Conservation (phyloP, 53 echinoderm and acorn worm genomes). For the Antedon mediterranea region DNA sequence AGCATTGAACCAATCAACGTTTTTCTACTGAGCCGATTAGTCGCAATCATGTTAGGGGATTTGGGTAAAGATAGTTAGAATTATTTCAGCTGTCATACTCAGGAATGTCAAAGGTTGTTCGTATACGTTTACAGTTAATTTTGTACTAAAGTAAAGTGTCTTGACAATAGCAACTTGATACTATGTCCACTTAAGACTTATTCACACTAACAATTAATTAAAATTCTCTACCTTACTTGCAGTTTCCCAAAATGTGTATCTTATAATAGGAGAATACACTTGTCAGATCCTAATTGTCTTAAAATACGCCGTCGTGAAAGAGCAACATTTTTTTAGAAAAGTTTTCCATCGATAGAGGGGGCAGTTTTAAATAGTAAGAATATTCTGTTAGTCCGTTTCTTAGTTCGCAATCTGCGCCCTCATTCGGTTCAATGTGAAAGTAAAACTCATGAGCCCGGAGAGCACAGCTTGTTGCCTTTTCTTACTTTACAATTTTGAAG, state of each 20-base stretch:
- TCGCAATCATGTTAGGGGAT: background rate
- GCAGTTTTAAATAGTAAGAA: no score
- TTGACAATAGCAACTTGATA: background rate
- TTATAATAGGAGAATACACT: no score
- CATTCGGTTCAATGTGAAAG: no score
- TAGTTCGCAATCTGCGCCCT: no score
- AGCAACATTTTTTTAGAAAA: background rate
- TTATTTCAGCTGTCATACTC: background rate
- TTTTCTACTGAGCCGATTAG: background rate
- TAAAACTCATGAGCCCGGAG: no score
- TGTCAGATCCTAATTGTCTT: no score
- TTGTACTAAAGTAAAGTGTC: background rate
- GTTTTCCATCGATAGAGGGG: background rate
- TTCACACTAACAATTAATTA: background rate
- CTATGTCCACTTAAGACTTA: background rate
- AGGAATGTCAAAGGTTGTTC: background rate
- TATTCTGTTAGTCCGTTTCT: no score
- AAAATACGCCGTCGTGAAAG: no score
- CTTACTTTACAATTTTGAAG: no score
- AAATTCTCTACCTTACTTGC: background rate
- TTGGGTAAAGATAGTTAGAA: background rate
- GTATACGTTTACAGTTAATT: background rate
- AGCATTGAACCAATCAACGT: no score
- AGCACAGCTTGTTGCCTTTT: no score
- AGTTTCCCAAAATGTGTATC: no score